phyloP scores from a whole-genome alignment of 2,888 invertebrate genomes.

The Drosophila infuscata region DNA sequence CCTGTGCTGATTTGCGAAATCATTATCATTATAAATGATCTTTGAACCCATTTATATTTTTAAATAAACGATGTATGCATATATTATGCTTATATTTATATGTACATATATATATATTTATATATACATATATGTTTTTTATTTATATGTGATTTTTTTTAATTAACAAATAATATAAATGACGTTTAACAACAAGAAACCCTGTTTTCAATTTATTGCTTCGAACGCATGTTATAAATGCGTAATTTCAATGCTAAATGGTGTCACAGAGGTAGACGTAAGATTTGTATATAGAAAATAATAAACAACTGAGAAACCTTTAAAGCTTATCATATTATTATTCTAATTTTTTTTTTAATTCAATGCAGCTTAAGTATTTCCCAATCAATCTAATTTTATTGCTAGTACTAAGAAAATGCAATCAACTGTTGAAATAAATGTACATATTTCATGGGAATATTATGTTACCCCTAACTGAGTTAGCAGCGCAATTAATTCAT shows the following conservation, averaged over 20 bases:
- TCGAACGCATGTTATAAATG: too few relatives aligned
- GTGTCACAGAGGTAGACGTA: background rate
- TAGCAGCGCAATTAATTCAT: slow-evolving; percentile 5
- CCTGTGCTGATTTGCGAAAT: slow-evolving; percentile 3
- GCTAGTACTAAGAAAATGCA: background rate
- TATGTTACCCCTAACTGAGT: slow-evolving; percentile 12
- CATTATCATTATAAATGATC: background rate
- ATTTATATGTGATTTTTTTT: background rate
- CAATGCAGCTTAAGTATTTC: background rate
- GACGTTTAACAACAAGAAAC: background rate
- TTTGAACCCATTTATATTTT: background rate
- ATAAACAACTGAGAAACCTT: background rate
- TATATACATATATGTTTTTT: background rate
- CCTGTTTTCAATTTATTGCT: background rate
- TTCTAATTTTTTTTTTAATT: background rate
- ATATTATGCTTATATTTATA: background rate
- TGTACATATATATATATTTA: background rate
- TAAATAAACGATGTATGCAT: background rate
- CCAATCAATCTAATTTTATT: background rate
- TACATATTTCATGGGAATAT: slow-evolving; percentile 13
- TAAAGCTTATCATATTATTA: background rate
- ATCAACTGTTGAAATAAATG: background rate
- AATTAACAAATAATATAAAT: background rate
- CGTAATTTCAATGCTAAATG: background rate
- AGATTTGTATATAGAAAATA: background rate